These are phyloP conservation scores for Pyrocoelia pectoralis DNA, from an alignment of 2,888 invertebrate species.

Conservation along the genomic window DNA sequence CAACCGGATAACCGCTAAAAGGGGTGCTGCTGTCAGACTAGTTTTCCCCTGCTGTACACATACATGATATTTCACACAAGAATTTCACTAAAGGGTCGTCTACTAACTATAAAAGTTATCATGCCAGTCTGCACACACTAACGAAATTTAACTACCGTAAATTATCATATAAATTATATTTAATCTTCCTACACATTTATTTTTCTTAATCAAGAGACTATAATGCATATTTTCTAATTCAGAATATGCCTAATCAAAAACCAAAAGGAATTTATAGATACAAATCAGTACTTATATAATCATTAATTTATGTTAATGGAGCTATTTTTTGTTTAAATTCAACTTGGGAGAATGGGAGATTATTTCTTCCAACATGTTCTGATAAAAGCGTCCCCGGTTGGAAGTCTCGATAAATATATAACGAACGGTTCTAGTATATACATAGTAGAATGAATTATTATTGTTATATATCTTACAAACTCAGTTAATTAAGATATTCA, in stretches of 20 bases:
- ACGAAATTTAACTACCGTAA: constrained; percentile 6
- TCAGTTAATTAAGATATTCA: constrained; percentile 29
- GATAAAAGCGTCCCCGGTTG: constrained; percentile 20
- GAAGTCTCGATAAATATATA: constrained; percentile 19
- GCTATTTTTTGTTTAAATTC: constrained; percentile 16
- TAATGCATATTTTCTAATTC: constrained; percentile 8
- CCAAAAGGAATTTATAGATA: constrained; percentile 15
- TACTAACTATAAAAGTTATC: constrained; percentile 8
- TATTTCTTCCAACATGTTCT: constrained; percentile 16
- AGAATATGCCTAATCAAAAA: constrained; percentile 4
- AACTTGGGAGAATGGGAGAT: constrained; percentile 19
- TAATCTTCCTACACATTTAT: constrained; percentile 6
- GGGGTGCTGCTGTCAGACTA: constrained; percentile 25
- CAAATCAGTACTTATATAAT: constrained; percentile 18
- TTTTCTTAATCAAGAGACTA: constrained; percentile 5
- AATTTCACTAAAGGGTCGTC: constrained; percentile 22
- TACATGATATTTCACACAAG: constrained; percentile 20
- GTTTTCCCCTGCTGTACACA: constrained; percentile 10
- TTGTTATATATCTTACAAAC: constrained; percentile 25
- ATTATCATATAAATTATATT: constrained; percentile 7
- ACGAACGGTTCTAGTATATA: constrained; percentile 7
- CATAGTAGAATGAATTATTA: constrained; percentile 22
- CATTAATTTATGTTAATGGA: constrained; percentile 21
- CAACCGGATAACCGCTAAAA: constrained; percentile 17
- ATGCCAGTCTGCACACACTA: constrained; percentile 5